These are phyloP conservation scores for Nemopilema nomurai DNA, from an alignment of 30 jellyfish, hydroid and myxozoan genomes.

Conservation along the genomic window DNA sequence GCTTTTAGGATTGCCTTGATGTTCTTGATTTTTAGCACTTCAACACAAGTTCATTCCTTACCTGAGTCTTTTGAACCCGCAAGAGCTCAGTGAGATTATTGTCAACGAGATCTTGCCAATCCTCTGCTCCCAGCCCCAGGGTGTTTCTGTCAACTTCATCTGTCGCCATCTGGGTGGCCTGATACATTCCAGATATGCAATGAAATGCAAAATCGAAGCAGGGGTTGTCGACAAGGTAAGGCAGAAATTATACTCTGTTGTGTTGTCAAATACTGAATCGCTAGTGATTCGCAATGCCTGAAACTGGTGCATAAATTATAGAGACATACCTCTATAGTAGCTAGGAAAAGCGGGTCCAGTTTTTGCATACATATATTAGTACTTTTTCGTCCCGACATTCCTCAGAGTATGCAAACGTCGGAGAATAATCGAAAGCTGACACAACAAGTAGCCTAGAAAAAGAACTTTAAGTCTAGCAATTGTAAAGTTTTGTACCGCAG, in stretches of 20 bases:
- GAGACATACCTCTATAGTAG: no score
- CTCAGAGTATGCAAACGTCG: no score
- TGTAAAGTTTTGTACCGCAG: no score
- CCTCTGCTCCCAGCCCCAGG: slow-evolving; percentile 84
- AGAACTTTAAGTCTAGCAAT: no score
- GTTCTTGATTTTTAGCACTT: slow-evolving; percentile 6
- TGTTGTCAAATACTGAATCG: neutral
- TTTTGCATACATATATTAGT: no score
- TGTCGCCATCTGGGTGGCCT: slow-evolving; percentile 84
- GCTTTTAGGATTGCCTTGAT: neutral
- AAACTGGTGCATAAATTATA: no score
- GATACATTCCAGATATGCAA: slow-evolving; percentile 63
- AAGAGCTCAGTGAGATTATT: slow-evolving; percentile 74
- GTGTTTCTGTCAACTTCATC: slow-evolving; percentile 80
- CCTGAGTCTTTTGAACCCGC: slow-evolving; percentile 71
- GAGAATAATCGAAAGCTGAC: no score
- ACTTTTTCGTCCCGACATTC: no score
- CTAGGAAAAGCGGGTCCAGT: no score
- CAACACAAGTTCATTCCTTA: slow-evolving; percentile 56
- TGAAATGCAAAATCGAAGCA: slow-evolving; percentile 70
- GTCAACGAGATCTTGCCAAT: slow-evolving; percentile 74
- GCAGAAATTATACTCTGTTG: neutral
- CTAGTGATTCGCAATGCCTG: no score
- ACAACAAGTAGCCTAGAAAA: no score
- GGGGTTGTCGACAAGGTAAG: slow-evolving; percentile 81